A percentile compares a stretch with the other conserved stretches of the same genome.
Evolutionary conservation across 1,140 invertebrate genomes (phyloP).

Genomic region (Odontomachus brunneus): DNA sequence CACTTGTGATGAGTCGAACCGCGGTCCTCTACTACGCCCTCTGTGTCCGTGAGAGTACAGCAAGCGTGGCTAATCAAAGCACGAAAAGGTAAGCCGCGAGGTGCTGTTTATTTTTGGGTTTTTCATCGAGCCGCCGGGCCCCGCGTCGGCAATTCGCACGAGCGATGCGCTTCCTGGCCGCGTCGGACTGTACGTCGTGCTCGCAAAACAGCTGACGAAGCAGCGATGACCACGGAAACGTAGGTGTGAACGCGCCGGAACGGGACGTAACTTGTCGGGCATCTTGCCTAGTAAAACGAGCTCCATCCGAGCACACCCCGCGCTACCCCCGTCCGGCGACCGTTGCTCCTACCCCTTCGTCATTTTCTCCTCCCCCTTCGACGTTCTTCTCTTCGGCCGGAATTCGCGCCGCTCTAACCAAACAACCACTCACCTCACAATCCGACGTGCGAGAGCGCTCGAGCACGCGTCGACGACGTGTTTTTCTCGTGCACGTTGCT

Average conservation of each 20-base stretch:
- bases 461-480: slow-evolving; percentile 40
- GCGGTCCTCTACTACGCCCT: too few relatives aligned
- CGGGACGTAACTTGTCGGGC: slow-evolving; percentile 75
- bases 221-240: slow-evolving; percentile 78
- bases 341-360: slow-evolving; percentile 11
- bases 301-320: slow-evolving; percentile 61
- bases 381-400: too few relatives aligned
- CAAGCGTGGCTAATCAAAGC: slow-evolving; percentile 89
- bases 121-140: slow-evolving; percentile 70
- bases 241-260: slow-evolving; percentile 78
- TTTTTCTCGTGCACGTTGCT: slow-evolving; percentile 54
- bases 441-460: slow-evolving; percentile 30
- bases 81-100: slow-evolving; percentile 87
- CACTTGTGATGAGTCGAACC: too few relatives aligned
- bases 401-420: slow-evolving; percentile 67
- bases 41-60: slow-evolving; percentile 11
- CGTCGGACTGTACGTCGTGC: slow-evolving; percentile 67
- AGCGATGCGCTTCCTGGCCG: slow-evolving; percentile 73
- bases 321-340: slow-evolving; percentile 45
- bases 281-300: slow-evolving; percentile 77
- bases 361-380: slow-evolving; percentile 9
- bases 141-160: slow-evolving; percentile 69
- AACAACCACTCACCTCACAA: neutral
- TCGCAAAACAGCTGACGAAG: slow-evolving; percentile 75
- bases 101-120: slow-evolving; percentile 80